phyloP scores from a whole-genome alignment of 2,113 vertebrate genomes.

The Gymnocephalus cernua region DNA sequence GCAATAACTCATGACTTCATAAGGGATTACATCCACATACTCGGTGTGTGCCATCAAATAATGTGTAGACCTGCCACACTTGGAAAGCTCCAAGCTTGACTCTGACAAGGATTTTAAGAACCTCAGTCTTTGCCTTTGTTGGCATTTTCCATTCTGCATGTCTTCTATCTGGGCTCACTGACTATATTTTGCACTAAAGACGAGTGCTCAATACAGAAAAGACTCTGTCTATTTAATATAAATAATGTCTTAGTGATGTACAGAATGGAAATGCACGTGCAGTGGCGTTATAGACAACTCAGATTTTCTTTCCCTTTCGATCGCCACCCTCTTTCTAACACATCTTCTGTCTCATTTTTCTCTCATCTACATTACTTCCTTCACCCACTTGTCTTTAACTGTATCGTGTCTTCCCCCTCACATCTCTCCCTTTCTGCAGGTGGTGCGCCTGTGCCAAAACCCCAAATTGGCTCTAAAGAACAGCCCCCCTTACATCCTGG shows the following conservation, averaged over 20 bases:
- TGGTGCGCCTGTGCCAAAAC: conserved; percentile 98
- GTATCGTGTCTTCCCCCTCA: conserved; percentile 40
- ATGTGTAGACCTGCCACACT: conserved; percentile 5
- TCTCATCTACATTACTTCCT: conserved; percentile 11
- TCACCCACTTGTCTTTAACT: conserved; percentile 34
- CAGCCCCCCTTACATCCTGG: conserved; percentile 98
- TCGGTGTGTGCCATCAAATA: conserved; percentile 7
- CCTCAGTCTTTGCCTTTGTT: conserved; percentile 29
- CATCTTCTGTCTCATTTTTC: conserved; percentile 6
- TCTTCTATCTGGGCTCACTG: conserved; percentile 17
- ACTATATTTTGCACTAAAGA: conserved; percentile 29
- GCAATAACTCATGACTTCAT: conserved; percentile 18
- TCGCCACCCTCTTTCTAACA: background rate
- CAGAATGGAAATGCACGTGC: background rate
- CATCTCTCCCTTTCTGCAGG: conserved; percentile 82
- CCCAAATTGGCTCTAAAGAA: conserved; percentile 97
- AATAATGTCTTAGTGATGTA: conserved; percentile 16
- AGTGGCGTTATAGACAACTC: background rate
- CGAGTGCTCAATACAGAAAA: conserved; percentile 41
- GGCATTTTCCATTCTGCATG: conserved; percentile 37
- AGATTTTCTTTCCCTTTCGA: background rate
- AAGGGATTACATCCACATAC: conserved; percentile 5
- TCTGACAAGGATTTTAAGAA: conserved; percentile 30
- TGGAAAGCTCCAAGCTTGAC: conserved; percentile 14
- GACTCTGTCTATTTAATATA: conserved; percentile 19